A percentile compares a stretch with the other conserved stretches of the same genome.
These are phyloP conservation scores for Hippocampus zosterae DNA, from an alignment of 2,113 vertebrate species.

Conservation along the genomic window DNA sequence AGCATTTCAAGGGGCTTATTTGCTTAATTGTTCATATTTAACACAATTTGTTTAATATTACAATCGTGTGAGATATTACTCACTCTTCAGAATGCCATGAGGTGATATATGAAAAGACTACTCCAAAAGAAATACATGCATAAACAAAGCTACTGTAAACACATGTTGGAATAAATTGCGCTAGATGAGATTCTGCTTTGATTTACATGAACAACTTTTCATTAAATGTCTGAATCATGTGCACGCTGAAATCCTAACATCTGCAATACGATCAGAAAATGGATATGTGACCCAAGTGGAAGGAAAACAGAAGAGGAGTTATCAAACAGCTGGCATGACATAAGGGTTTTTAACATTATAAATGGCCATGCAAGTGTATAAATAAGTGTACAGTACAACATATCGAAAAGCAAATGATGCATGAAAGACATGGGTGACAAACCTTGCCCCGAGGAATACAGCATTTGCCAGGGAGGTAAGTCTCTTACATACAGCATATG, in stretches of 20 bases:
- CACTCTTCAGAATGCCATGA: slow-evolving; percentile 69
- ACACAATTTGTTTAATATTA: slow-evolving; percentile 68
- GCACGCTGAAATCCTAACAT: background rate
- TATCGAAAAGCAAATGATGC: too few species aligned
- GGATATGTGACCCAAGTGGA: too few species aligned
- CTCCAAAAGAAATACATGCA: slow-evolving; percentile 53
- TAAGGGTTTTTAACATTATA: too few species aligned
- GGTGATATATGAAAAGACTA: slow-evolving; percentile 61
- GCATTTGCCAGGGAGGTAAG: too few species aligned
- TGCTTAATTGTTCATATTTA: slow-evolving; percentile 69
- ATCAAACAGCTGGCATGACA: too few species aligned
- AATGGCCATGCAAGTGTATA: too few species aligned
- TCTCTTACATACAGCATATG: too few species aligned
- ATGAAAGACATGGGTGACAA: too few species aligned
- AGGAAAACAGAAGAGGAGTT: too few species aligned
- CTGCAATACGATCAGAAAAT: too few species aligned
- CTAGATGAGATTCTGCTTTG: slow-evolving; percentile 52
- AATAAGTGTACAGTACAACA: too few species aligned
- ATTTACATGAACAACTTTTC: background rate
- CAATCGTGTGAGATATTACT: slow-evolving; percentile 59
- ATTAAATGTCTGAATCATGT: background rate
- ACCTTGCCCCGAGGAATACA: too few species aligned
- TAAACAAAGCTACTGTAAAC: slow-evolving; percentile 67
- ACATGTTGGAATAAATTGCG: slow-evolving; percentile 70
- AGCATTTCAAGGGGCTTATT: slow-evolving; percentile 53